Conservation (phyloP, 2,797 vertebrate genomes). For the Amblyopsis hoosieri region DNA sequence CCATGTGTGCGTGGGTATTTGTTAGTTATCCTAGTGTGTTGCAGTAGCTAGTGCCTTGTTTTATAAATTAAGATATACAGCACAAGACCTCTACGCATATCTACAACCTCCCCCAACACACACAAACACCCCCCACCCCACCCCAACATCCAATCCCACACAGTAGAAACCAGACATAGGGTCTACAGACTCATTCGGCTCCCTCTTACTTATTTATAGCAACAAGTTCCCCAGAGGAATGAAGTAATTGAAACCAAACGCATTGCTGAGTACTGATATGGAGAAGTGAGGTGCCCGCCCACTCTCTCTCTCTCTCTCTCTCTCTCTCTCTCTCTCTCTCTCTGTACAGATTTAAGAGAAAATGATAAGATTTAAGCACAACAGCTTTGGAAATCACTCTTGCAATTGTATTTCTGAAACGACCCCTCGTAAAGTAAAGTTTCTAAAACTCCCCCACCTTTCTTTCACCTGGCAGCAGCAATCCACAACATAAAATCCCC, state of each 20-base stretch:
- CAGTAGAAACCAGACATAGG: slow-evolving; percentile 28
- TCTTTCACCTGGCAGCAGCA: slow-evolving; percentile 3
- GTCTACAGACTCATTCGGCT: slow-evolving; percentile 45
- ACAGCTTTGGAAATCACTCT: slow-evolving; percentile 28
- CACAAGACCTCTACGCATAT: background rate
- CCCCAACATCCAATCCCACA: slow-evolving; percentile 11
- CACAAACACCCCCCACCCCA: background rate
- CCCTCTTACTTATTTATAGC: slow-evolving; percentile 78
- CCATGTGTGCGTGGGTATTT: no score
- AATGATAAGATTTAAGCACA: slow-evolving; percentile 11
- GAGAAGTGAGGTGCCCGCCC: slow-evolving; percentile 30
- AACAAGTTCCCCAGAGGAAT: slow-evolving; percentile 56
- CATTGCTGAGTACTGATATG: slow-evolving; percentile 54
- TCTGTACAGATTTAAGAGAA: slow-evolving; percentile 15
- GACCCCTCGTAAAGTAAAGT: slow-evolving; percentile 8
- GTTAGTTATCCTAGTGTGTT: no score
- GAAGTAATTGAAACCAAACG: slow-evolving; percentile 80
- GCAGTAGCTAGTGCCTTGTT: background rate
- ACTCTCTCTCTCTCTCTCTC: background rate
- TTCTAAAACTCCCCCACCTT: slow-evolving; percentile 7
- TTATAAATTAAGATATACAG: background rate
- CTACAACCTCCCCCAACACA: background rate
- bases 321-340: slow-evolving; percentile 8
- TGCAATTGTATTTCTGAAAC: slow-evolving; percentile 27
- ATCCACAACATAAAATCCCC: slow-evolving; percentile 9